phyloP scores from a whole-genome alignment of 2,888 invertebrate species.

The Oscheius sp. region DNA sequence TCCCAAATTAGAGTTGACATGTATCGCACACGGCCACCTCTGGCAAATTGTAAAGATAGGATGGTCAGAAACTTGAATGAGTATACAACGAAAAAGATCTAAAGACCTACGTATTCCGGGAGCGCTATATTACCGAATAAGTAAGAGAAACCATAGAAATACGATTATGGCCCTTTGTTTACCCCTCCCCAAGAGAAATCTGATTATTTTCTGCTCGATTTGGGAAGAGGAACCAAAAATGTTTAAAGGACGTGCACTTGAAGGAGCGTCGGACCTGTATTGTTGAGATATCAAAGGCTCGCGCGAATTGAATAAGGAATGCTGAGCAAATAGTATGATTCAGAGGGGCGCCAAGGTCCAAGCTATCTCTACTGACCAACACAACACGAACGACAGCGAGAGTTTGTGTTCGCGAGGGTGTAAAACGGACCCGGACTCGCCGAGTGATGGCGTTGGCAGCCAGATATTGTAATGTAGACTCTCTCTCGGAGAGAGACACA shows the following conservation, averaged over 20 bases:
- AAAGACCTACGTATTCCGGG: too few species aligned
- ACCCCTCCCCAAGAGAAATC: too few species aligned
- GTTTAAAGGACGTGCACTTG: neutral
- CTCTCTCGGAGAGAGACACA: neutral
- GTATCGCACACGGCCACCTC: too few species aligned
- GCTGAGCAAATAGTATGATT: slow-evolving; percentile 31
- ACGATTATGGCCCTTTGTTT: too few species aligned
- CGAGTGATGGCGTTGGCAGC: slow-evolving; percentile 25
- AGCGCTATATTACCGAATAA: too few species aligned
- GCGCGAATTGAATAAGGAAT: slow-evolving; percentile 33
- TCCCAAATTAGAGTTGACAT: too few species aligned
- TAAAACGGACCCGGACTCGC: slow-evolving; percentile 6
- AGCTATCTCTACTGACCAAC: too few species aligned
- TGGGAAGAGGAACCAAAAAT: neutral
- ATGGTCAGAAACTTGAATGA: too few species aligned
- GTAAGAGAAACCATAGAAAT: too few species aligned
- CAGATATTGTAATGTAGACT: slow-evolving; percentile 14
- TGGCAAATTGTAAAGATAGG: too few species aligned
- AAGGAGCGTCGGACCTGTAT: slow-evolving; percentile 22
- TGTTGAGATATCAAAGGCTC: slow-evolving; percentile 35
- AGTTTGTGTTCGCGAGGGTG: slow-evolving; percentile 17
- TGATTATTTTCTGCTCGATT: neutral
- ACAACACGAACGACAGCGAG: neutral
- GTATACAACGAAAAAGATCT: too few species aligned
- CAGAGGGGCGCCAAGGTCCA: neutral